These are phyloP conservation scores for Tichodroma muraria DNA, from an alignment of 2,113 vertebrate genomes.

Conservation along the genomic window DNA sequence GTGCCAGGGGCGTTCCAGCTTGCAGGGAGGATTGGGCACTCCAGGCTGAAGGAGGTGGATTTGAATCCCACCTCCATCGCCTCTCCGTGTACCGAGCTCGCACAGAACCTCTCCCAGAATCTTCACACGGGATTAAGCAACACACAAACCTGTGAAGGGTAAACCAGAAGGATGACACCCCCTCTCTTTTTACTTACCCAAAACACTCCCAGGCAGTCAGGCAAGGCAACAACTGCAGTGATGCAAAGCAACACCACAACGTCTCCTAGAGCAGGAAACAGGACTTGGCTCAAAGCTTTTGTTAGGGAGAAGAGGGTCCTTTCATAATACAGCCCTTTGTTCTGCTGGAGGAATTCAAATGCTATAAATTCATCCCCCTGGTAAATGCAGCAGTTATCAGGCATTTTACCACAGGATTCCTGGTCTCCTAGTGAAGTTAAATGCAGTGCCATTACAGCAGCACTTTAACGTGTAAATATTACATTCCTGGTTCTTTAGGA, in stretches of 20 bases:
- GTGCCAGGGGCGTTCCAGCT: background rate
- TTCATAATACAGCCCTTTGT: slow-evolving; percentile 54
- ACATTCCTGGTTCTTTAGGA: slow-evolving; percentile 52
- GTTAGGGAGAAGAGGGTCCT: slow-evolving; percentile 41
- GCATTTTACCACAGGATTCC: slow-evolving; percentile 62
- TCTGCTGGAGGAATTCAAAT: slow-evolving; percentile 51
- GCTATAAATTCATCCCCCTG: slow-evolving; percentile 58
- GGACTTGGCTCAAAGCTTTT: slow-evolving; percentile 23
- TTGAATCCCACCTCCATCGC: background rate
- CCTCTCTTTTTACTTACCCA: background rate
- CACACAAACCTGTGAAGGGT: background rate
- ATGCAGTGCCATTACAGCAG: slow-evolving; percentile 63
- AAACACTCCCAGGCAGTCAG: background rate
- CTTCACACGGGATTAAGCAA: background rate
- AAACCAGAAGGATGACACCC: background rate
- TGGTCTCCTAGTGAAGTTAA: slow-evolving; percentile 65
- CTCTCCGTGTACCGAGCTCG: accelerated
- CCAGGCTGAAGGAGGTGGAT: background rate
- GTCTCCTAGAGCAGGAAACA: background rate
- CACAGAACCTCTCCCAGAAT: background rate
- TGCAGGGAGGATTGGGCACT: background rate
- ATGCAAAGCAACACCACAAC: background rate
- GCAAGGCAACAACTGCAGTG: background rate
- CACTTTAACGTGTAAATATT: slow-evolving; percentile 68
- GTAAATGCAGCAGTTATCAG: slow-evolving; percentile 65